phyloP scores from a whole-genome alignment of 1,140 invertebrate genomes.

The Intoshia linei region DNA sequence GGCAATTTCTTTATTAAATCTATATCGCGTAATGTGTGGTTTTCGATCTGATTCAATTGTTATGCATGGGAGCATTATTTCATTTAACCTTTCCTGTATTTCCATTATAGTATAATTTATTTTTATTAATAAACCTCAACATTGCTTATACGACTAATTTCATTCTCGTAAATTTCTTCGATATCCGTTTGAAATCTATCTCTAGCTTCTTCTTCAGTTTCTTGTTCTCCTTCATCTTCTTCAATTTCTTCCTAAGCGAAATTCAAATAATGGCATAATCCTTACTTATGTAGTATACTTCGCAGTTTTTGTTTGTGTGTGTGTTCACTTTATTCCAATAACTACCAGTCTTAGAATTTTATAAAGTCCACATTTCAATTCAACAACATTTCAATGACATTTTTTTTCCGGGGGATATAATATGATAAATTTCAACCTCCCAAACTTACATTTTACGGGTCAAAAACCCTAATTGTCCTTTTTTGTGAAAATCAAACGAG shows the following conservation, averaged over 20 bases:
- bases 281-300: too few species aligned
- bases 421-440: too few species aligned
- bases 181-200: slow-evolving; percentile 21
- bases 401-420: too few species aligned
- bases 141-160: slow-evolving; percentile 13
- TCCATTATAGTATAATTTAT: background rate
- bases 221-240: slow-evolving; percentile 22
- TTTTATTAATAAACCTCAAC: slow-evolving; percentile 10
- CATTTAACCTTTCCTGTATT: slow-evolving; percentile 15
- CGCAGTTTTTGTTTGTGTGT: too few species aligned
- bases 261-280: too few species aligned
- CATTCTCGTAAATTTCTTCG: slow-evolving; percentile 18
- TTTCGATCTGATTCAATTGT: slow-evolving; percentile 15
- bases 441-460: too few species aligned
- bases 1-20: slow-evolving; percentile 15
- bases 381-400: too few species aligned
- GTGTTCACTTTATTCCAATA: too few species aligned
- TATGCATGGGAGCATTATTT: slow-evolving; percentile 14
- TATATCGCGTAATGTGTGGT: slow-evolving; percentile 18
- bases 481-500: too few species aligned
- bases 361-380: too few species aligned
- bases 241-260: slow-evolving; percentile 17
- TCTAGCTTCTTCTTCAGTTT: slow-evolving; percentile 19
- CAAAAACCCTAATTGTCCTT: too few species aligned
- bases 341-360: too few species aligned